These are phyloP conservation scores for Enteromius fasciolatus DNA, from an alignment of 2,797 vertebrate species.

Conservation along the genomic window DNA sequence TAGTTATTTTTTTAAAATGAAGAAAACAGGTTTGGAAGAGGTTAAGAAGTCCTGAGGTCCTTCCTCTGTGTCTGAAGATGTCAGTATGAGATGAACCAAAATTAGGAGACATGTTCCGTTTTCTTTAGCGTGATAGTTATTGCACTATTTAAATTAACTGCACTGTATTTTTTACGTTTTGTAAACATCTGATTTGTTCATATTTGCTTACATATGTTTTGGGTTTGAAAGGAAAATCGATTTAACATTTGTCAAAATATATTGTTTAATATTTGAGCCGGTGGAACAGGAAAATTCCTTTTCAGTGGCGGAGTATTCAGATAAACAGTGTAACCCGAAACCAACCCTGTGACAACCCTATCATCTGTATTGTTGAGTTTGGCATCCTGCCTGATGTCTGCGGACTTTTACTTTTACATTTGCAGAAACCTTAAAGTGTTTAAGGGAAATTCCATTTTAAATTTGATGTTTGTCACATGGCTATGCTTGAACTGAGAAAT, in stretches of 20 bases:
- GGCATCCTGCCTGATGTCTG: not conserved
- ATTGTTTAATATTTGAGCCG: not conserved
- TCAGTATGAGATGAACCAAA: constrained; percentile 13
- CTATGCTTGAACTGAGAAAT: not conserved
- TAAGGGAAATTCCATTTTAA: not conserved
- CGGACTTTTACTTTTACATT: no score
- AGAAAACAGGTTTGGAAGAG: not conserved
- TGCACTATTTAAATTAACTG: not conserved
- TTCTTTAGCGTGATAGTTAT: not conserved
- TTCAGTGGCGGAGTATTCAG: not conserved
- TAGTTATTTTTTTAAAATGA: not conserved
- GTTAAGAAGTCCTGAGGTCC: constrained; percentile 43
- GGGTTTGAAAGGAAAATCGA: no score
- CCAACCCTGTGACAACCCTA: not conserved
- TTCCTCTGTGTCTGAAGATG: constrained; percentile 16
- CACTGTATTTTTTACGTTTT: not conserved
- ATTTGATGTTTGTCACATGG: not conserved
- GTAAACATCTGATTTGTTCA: not conserved
- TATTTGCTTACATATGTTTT: not conserved
- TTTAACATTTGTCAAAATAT: not conserved
- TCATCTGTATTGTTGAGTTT: not conserved
- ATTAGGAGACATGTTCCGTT: not conserved
- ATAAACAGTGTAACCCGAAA: not conserved
- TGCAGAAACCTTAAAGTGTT: not conserved
- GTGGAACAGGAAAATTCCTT: not conserved